Evolutionary conservation across 2,888 invertebrate genomes (phyloP), one percentile per base, ranked within the genome.

Genomic region (Thymelicus lineola): DNA sequence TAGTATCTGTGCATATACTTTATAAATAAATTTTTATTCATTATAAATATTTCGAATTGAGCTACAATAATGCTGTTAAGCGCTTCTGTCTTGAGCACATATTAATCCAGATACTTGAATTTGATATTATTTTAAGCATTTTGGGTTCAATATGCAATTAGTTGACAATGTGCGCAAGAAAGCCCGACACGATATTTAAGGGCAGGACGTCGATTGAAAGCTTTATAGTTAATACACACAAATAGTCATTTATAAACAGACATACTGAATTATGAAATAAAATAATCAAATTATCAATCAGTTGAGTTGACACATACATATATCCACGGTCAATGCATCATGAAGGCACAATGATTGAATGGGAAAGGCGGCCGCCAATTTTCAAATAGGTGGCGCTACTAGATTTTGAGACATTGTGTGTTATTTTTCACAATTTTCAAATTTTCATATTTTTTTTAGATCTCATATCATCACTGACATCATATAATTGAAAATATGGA

Each of bases 341-440:
- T 76, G 79, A 84, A 83, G 83, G 83, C 84, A 72, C 73, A 72
- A 73, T 59, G 6, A 59, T 72, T 67, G 67, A 73, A 66, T 42
- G 42, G 12, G 10, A 12, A 42, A 42, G 42, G 42, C 42, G 42
- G 12, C 42, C 0, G 42, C 42, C 12, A 42, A 42, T 42, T 42
- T 42, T 9, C 9, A 12, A 10, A 3, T 10, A 42, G 12, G 42
- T 42, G 42, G 42, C 42, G 42, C 10, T 10, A 42, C 42, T 42
- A 42, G 42, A 42, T 10, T 10, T 12, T 42, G 10, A 12, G 42
- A 42, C 12, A 42, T 12, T 7, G 38, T 38, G 38, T 42, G 42
- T 42, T 38, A 38, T 7, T 38, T 38, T 38, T 7, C 9, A 38
- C 36, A 36, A 6, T 36, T 36, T 36, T 36, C 4, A 36, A 6